These are phyloP conservation scores for Catagonus wagneri DNA, from an alignment of 2,113 vertebrate genomes.

Conservation along the genomic window DNA sequence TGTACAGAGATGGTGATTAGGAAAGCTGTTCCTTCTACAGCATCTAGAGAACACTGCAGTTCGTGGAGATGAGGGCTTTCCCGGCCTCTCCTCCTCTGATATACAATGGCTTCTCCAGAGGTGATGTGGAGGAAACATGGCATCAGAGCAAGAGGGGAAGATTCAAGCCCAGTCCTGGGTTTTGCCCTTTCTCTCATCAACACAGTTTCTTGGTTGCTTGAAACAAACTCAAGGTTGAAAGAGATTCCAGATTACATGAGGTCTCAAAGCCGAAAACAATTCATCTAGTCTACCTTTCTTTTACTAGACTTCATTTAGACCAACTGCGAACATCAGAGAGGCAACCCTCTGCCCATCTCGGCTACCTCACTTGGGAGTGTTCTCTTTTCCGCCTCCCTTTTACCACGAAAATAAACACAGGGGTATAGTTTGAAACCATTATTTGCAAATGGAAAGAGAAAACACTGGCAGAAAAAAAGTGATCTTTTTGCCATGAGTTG, in stretches of 20 bases:
- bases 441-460: background rate
- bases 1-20: fast-evolving
- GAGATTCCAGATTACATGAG: background rate
- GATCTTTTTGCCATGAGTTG: background rate
- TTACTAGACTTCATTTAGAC: background rate
- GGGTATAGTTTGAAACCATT: background rate
- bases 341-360: background rate
- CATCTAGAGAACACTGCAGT: background rate
- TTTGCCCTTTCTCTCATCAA: background rate
- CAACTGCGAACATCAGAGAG: background rate
- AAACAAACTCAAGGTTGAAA: background rate
- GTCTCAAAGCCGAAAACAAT: background rate
- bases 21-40: background rate
- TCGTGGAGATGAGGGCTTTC: background rate
- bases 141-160: background rate
- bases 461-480: background rate
- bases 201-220: background rate
- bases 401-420: background rate
- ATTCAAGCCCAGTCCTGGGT: background rate
- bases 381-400: background rate
- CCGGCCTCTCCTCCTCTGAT: background rate
- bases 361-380: background rate
- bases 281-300: background rate
- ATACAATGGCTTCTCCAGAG: background rate
- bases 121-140: background rate